Base-by-base conservation (phyloP, 2,888 invertebrate species). In the Polylopha cassiicola region DNA sequence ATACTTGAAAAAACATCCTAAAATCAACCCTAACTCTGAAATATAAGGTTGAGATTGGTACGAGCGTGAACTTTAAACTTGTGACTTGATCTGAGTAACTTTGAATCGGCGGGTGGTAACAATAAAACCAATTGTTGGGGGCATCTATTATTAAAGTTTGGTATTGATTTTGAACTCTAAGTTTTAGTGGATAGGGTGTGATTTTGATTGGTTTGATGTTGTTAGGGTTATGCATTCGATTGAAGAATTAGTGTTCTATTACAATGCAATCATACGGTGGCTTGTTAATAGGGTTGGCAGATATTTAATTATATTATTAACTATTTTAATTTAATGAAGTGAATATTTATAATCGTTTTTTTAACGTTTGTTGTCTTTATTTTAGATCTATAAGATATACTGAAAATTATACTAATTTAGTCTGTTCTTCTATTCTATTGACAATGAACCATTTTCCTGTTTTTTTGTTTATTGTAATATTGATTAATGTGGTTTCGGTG, bases 61-160 rank as follows among this genome's bases (percentile, higher is more conserved):
- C 30, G 22, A 11, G 7, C 10, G 6, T 10, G 29, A 43, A 42
- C 24, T 47, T 37, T 44, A 46, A 49, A 51, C 43, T 45, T 47
- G 37, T 38, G 45, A 45, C 45, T 47, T 37, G 41, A 33, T 48
- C 44, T 41, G 43, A 58, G 61, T 65, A 73, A 78, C 70, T 75
- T 73, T 69, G 67, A 67, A 67, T 57, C 80, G 70, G 69, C 81
- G 81, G 81, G 81, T 73, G 81, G 81, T 77, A 78, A 80, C 80
- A 80, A 80, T 78, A 73, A 78, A 76, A 71, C 63, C 79, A 67
- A 80, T 78, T 80, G 78, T 78, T 59, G 47, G 57, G 58, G 43
- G 50, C 47, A 43, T 59, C 63, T 70, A 71, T 78, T 76, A 72
- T 72, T 51, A 21, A 46, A 39, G 20, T 34, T 23, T 44, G 39